Evolutionary conservation across 2,113 vertebrate genomes (phyloP).

Genomic region (Turdus rufiventris): DNA sequence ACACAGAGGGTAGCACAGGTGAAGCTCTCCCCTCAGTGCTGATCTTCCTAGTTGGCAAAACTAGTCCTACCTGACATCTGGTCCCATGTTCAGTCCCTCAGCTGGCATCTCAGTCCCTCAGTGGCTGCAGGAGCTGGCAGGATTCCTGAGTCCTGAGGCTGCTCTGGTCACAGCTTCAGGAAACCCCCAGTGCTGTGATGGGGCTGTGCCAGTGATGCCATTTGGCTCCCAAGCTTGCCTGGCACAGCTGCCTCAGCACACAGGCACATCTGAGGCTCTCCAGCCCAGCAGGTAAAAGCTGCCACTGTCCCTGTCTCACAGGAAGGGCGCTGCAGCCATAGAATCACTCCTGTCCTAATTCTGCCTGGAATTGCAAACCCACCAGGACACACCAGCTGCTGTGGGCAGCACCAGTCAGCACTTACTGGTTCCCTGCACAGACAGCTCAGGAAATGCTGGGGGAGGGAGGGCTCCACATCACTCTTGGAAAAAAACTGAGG

Average conservation of each 20-base stretch:
- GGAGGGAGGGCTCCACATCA: accelerated
- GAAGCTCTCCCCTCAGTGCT: neutral
- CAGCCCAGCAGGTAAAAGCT: neutral
- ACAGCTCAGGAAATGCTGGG: neutral
- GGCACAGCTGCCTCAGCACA: neutral
- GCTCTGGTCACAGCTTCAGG: neutral
- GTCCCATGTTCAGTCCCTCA: neutral
- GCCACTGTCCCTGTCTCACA: accelerated
- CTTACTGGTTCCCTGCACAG: neutral
- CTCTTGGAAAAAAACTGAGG: neutral
- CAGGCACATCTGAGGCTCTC: accelerated
- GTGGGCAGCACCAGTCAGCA: neutral
- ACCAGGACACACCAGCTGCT: accelerated
- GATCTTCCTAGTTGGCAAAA: neutral
- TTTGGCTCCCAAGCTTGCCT: neutral
- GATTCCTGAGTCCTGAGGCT: neutral
- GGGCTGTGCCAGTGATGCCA: accelerated
- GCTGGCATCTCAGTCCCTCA: neutral
- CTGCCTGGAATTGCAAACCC: neutral
- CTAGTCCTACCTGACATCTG: accelerated
- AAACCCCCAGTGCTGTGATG: accelerated
- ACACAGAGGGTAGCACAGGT: neutral
- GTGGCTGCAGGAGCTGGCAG: neutral
- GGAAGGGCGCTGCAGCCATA: neutral
- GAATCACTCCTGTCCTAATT: neutral